These are phyloP conservation scores for Protodeltote pygarga DNA, from an alignment of 2,888 invertebrate species.

Conservation along the genomic window DNA sequence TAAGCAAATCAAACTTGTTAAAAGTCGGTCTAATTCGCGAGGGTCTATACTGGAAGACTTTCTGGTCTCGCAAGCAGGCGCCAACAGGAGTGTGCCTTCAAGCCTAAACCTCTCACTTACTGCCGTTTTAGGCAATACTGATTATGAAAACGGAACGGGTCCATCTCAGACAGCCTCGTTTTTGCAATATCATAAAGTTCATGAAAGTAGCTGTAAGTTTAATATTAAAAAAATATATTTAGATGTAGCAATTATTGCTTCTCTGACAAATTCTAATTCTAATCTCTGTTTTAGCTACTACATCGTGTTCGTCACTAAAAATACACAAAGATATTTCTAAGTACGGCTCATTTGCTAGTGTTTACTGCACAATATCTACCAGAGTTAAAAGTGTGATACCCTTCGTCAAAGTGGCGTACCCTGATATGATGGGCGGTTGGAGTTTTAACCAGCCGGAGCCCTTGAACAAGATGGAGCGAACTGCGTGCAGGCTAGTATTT, in stretches of 20 bases:
- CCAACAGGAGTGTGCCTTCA: slow-evolving; percentile 57
- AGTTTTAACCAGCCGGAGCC: slow-evolving; percentile 87
- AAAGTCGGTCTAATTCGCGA: slow-evolving; percentile 80
- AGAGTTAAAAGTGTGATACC: slow-evolving; percentile 88
- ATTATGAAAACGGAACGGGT: slow-evolving; percentile 63
- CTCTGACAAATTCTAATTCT: too few species aligned
- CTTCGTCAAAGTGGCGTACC: slow-evolving; percentile 92
- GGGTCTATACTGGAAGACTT: slow-evolving; percentile 81
- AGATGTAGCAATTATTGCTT: too few species aligned
- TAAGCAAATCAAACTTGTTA: slow-evolving; percentile 78
- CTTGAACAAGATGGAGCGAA: slow-evolving; percentile 84
- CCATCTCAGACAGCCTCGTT: slow-evolving; percentile 59
- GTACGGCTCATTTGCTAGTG: slow-evolving; percentile 69
- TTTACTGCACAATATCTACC: slow-evolving; percentile 86
- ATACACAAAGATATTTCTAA: slow-evolving; percentile 80
- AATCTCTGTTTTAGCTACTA: slow-evolving; percentile 64
- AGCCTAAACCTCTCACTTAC: slow-evolving; percentile 66
- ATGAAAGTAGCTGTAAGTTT: slow-evolving; percentile 77
- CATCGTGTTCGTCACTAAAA: slow-evolving; percentile 77
- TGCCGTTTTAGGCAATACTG: slow-evolving; percentile 63
- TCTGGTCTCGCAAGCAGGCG: slow-evolving; percentile 58
- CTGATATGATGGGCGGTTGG: slow-evolving; percentile 89
- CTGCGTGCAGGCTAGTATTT: slow-evolving; percentile 74
- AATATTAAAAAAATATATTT: not conserved
- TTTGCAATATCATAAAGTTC: slow-evolving; percentile 68